A percentile compares a stretch with the other conserved stretches of the same genome.
These are phyloP conservation scores for Arremon aurantiirostris DNA, from an alignment of 2,797 vertebrate species.

Conservation along the genomic window DNA sequence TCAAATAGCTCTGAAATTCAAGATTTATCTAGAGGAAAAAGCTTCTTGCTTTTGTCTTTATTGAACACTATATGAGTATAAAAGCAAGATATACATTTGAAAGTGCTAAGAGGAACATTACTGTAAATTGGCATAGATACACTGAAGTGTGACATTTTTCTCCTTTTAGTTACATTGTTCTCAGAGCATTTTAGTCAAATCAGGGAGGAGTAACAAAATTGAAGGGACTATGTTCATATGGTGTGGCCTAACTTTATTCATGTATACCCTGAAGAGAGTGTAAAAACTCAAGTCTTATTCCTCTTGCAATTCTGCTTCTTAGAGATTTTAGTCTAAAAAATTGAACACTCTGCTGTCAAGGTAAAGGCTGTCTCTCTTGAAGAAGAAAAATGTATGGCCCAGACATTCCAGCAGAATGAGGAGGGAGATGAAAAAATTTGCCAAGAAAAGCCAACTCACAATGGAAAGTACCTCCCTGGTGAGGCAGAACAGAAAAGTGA, in stretches of 20 bases:
- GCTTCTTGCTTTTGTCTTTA: background rate
- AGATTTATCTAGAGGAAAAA: background rate
- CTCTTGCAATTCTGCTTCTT: background rate
- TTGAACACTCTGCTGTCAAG: background rate
- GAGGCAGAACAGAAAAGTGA: background rate
- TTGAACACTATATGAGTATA: fast-evolving
- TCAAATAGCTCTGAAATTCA: background rate
- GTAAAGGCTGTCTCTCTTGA: background rate
- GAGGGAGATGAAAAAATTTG: background rate
- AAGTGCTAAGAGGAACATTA: background rate
- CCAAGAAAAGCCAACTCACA: background rate
- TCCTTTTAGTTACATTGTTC: background rate
- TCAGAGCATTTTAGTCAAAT: background rate
- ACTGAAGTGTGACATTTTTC: background rate
- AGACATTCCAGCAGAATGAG: background rate
- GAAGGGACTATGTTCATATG: background rate
- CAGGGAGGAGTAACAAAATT: background rate
- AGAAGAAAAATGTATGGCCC: background rate
- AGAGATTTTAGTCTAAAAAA: background rate
- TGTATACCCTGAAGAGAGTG: background rate
- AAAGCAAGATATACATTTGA: background rate
- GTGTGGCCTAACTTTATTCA: background rate
- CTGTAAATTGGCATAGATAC: background rate
- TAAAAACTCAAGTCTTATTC: background rate
- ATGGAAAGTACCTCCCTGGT: background rate